Conservation (phyloP, 1,140 invertebrate genomes). For the Dendroctonus ponderosae region DNA sequence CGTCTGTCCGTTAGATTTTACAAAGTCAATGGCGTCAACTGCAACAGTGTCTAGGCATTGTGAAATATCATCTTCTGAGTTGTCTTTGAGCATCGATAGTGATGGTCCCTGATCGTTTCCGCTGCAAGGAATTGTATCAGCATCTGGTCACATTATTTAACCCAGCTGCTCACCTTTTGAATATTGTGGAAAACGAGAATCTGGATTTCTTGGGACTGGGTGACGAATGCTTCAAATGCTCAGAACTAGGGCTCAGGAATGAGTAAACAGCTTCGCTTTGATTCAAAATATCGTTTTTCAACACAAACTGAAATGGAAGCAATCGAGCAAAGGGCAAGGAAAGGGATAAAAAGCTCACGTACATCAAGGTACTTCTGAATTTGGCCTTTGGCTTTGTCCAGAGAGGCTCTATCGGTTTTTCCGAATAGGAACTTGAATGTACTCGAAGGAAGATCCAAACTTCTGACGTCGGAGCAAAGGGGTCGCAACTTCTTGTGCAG, state of each 20-base stretch:
- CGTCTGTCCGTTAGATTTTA: slow-evolving; percentile 38
- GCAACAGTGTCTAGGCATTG: slow-evolving; percentile 64
- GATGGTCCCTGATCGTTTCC: slow-evolving; percentile 50
- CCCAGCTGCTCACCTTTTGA: slow-evolving; percentile 66
- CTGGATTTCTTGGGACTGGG: slow-evolving; percentile 76
- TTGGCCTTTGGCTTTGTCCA: slow-evolving; percentile 78
- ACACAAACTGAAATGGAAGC: slow-evolving; percentile 63
- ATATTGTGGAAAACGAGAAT: slow-evolving; percentile 81
- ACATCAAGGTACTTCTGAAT: slow-evolving; percentile 86
- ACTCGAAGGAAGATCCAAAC: slow-evolving; percentile 75
- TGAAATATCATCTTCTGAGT: slow-evolving; percentile 73
- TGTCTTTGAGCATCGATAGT: slow-evolving; percentile 52
- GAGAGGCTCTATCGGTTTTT: slow-evolving; percentile 71
- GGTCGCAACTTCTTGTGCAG: slow-evolving; percentile 81
- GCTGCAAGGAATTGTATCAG: slow-evolving; percentile 31
- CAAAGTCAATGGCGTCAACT: slow-evolving; percentile 51
- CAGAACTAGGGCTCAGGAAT: slow-evolving; percentile 86
- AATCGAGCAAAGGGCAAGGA: too few relatives aligned
- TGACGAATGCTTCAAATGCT: slow-evolving; percentile 77
- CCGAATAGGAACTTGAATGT: slow-evolving; percentile 77
- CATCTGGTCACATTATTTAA: slow-evolving; percentile 4
- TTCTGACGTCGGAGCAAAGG: slow-evolving; percentile 75
- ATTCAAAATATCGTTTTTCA: slow-evolving; percentile 82
- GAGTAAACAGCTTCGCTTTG: slow-evolving; percentile 86
- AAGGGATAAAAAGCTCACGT: slow-evolving; percentile 44